Base-by-base conservation (phyloP, 2,113 vertebrate genomes). In the Otis tarda region DNA sequence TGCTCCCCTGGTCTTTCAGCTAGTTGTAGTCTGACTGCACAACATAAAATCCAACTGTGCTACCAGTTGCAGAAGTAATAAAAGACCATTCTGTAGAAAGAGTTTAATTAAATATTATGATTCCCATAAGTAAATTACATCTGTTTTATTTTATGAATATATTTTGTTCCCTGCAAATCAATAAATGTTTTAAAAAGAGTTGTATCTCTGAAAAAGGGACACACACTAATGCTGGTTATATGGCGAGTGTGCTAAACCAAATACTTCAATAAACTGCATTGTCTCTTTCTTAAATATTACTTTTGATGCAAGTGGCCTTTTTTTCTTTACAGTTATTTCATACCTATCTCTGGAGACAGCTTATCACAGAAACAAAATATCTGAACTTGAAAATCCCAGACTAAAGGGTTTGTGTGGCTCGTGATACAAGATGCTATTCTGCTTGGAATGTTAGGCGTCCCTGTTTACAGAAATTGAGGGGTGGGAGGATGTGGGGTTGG, bases 401-500 rank as follows among this genome's bases (percentile, higher is more conserved):
- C 43, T 55, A 71, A 65, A 69, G 9, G 4, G 8, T 11, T 52
- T 41, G 12, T 37, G 10, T 19, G 47, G 10, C 4, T 94, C 19
- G 39, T 37, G 16, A 70, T 50, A 50, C 2, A 83, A 95, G 94
- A 87, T 20, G 6, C 4, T 45, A 12, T 6, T 83, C 12, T 20
- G 6, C 10, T n/a, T 19, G 37, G 20, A 93, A 77, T 43, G 12
- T 41, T 39, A 17, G 25, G 10, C 13, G 4, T 18, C 25, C 11
- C 27, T 53, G 14, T 45, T 52, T 30, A 27, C 33, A 83, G 61
- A 70, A 60, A 69, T n/a, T 2, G 2, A 43, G 41, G 12, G 12
- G 7, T 0, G 0, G 4, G 10, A 6, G 8, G 5, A 4, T 18
- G 11, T 33, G 27, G 14, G 30, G 3, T 10, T 59, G n/a, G 86